Conservation (phyloP, 2,113 vertebrate genomes). For the Lichenostomus cassidix region DNA sequence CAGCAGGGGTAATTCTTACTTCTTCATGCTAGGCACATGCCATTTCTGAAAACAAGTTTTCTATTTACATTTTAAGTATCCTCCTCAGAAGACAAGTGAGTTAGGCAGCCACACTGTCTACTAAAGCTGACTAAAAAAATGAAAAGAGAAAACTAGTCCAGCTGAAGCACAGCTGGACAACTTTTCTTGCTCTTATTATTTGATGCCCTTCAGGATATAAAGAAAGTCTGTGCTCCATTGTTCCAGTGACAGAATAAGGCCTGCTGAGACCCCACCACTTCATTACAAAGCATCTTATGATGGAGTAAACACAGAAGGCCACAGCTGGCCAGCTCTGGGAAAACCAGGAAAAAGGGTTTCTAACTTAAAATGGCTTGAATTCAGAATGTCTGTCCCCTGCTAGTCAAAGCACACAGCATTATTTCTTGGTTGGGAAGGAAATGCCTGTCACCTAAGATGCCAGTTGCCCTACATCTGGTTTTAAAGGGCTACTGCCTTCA, state of each 20-base stretch:
- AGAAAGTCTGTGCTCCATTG: constrained; percentile 8
- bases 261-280: constrained; percentile 30
- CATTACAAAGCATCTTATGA: not conserved
- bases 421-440: not conserved
- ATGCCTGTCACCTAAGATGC: not conserved
- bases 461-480: not conserved
- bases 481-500: not conserved
- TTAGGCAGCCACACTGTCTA: not conserved
- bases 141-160: constrained; percentile 24
- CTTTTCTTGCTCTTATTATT: constrained; percentile 31
- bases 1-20: not conserved
- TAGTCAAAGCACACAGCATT: not conserved
- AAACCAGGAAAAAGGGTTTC: not conserved
- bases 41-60: not conserved
- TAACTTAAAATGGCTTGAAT: not conserved
- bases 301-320: not conserved
- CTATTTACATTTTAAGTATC: constrained; percentile 16
- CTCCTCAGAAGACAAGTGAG: not conserved
- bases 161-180: constrained; percentile 38
- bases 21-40: not conserved
- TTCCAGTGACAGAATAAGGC: constrained; percentile 35
- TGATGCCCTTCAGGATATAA: constrained; percentile 38
- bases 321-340: not conserved
- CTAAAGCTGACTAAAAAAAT: not conserved
- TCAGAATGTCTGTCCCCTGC: not conserved